Evolutionary conservation across 2,888 invertebrate genomes (phyloP).

Genomic region (Acholoe squamosa): DNA sequence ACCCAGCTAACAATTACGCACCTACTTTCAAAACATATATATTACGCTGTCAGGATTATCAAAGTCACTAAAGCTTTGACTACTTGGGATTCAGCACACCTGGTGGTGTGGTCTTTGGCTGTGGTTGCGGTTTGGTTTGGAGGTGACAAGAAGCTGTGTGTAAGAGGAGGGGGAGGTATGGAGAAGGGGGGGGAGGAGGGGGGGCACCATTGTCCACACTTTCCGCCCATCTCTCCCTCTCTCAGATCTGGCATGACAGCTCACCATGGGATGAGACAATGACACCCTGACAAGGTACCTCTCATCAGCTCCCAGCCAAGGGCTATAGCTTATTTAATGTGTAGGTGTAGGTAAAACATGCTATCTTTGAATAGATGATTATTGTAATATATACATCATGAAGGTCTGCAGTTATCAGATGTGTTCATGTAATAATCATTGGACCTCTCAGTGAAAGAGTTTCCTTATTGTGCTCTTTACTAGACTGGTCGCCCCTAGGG

Average conservation of each 20-base stretch:
- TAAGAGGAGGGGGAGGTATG: background rate
- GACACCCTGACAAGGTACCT: background rate
- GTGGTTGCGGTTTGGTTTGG: background rate
- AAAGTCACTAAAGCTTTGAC: background rate
- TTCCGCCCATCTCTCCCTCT: background rate
- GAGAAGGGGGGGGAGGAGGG: background rate
- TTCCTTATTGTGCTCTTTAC: too few species aligned
- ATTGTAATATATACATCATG: too few species aligned
- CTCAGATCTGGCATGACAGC: background rate
- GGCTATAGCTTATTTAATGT: too few species aligned
- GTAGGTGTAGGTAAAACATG: too few species aligned
- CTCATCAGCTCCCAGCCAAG: background rate
- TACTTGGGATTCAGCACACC: conserved; percentile 12
- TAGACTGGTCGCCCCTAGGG: too few species aligned
- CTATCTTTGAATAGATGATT: too few species aligned
- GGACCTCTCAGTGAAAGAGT: too few species aligned
- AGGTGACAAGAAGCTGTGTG: background rate
- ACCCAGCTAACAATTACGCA: too few species aligned
- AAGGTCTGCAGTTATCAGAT: too few species aligned
- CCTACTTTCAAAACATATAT: too few species aligned
- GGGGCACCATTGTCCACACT: background rate
- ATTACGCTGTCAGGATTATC: too few species aligned
- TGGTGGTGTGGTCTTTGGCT: conserved; percentile 1
- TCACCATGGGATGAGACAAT: background rate
- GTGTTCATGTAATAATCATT: too few species aligned